Percentiles rank a stretch among this genome's conserved stretches.
These are phyloP conservation scores for Drosophila seclusa DNA, from an alignment of 2,888 invertebrate species.

Conservation along the genomic window DNA sequence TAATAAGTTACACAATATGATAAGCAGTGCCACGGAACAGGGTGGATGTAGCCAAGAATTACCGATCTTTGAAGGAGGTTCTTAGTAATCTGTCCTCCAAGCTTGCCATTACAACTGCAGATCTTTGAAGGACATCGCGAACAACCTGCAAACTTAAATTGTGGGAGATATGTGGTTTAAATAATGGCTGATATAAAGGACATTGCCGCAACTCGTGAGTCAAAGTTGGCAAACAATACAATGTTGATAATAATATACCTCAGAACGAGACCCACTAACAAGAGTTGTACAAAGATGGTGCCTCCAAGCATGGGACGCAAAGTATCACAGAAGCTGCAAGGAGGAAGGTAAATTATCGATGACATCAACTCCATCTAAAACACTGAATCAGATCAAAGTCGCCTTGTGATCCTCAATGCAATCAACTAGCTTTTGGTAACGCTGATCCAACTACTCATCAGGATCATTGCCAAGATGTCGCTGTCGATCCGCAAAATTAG, in stretches of 20 bases:
- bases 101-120: too few relatives aligned
- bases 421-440: constrained; percentile 54
- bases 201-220: constrained; percentile 59
- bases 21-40: too few relatives aligned
- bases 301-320: constrained; percentile 70
- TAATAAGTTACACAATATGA: too few relatives aligned
- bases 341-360: background rate
- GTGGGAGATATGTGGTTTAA: too few relatives aligned
- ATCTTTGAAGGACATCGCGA: constrained; percentile 34
- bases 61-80: too few relatives aligned
- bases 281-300: constrained; percentile 76
- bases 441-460: constrained; percentile 40
- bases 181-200: constrained; percentile 47
- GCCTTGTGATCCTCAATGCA: constrained; percentile 73
- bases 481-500: constrained; percentile 62
- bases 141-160: too few relatives aligned
- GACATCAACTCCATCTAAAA: background rate
- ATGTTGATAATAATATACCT: constrained; percentile 72
- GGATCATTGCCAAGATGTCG: constrained; percentile 55
- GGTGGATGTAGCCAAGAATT: too few relatives aligned
- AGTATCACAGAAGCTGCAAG: constrained; percentile 59
- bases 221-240: constrained; percentile 58
- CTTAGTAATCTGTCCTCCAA: too few relatives aligned
- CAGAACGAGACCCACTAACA: constrained; percentile 66
- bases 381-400: constrained; percentile 56